Evolutionary conservation across 1,140 invertebrate genomes (phyloP), one percentile per base, ranked within the genome.

Genomic region (Mizuhopecten yessoensis): DNA sequence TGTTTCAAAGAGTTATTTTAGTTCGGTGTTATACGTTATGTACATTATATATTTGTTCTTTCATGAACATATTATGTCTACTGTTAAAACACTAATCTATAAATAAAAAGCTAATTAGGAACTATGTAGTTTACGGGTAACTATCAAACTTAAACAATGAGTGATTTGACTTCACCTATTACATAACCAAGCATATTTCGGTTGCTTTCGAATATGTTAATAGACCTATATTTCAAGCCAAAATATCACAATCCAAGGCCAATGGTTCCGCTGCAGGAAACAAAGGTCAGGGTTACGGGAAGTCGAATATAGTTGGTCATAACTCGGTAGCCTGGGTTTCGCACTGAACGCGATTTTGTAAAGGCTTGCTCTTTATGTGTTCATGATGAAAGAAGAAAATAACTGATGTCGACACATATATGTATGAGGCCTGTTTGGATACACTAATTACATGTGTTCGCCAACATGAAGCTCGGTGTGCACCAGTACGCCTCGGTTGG

Each of bases 391-490:
- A 75, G 57, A n/a, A 29, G n/a, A 75, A 75, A 75, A n/a, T 75
- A 75, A 75, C 57, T 29, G 5, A 29, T 75, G 57, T 75, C n/a
- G 57, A 75, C 57, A 75, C 17, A n/a, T 75, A 75, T 75, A 75
- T n/a, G 57, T 75, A 75, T 75, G 57, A 75, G n/a, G 57, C 57
- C 5, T 75, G 57, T 75, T 9, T 29, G 57, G 57, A 75, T 75
- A 75, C 57, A n/a, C 57, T 75, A 75, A 75, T 75, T 75, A 75
- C 23, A 23, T 75, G 23, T 75, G 57, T 75, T 75, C 57, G 23
- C 57, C 57, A 13, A 13, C n/a, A n/a, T 29, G n/a, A 75, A 1
- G n/a, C 57, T 75, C 5, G 57, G 11, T 75, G 45, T 57, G 13
- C 45, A 57, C 13, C 45, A 57, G 2, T 11, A 2, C 13, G 7